Conservation (phyloP, 2,888 invertebrate genomes). For the Zaprionus bogoriensis region DNA sequence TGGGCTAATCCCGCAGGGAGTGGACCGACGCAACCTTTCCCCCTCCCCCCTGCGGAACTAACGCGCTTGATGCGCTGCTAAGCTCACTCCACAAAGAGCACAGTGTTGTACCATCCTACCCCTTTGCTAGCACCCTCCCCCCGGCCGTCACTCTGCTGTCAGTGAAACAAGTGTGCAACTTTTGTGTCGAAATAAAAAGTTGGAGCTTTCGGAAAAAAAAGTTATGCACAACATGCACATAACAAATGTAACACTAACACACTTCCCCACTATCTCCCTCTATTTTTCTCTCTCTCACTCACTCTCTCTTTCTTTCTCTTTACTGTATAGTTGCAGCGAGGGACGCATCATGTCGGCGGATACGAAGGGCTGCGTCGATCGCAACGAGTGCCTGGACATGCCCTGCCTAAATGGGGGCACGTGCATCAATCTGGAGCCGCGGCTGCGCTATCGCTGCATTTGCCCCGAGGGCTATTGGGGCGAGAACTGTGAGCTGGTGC, state of each 20-base stretch:
- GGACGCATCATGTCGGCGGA: slow-evolving; percentile 95
- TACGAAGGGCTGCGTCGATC: slow-evolving; percentile 96
- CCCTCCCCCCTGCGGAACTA: slow-evolving; percentile 29
- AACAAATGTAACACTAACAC: slow-evolving; percentile 31
- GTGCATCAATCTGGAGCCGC: slow-evolving; percentile 95
- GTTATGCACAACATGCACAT: slow-evolving; percentile 56
- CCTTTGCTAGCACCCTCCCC: background rate
- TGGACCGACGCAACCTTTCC: background rate
- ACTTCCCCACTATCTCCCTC: background rate
- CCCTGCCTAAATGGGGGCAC: slow-evolving; percentile 96
- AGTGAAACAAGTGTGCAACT: slow-evolving; percentile 31
- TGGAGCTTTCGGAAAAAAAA: slow-evolving; percentile 47
- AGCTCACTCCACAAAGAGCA: slow-evolving; percentile 9
- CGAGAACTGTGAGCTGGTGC: slow-evolving; percentile 95
- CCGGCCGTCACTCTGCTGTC: background rate
- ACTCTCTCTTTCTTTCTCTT: background rate
- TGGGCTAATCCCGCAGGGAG: slow-evolving; percentile 26
- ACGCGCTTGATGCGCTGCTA: slow-evolving; percentile 52
- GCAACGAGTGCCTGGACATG: slow-evolving; percentile 96
- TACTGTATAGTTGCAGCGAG: slow-evolving; percentile 90
- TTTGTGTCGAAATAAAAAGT: slow-evolving; percentile 49
- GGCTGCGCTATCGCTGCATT: slow-evolving; percentile 92
- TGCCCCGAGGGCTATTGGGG: slow-evolving; percentile 97
- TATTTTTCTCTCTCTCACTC: background rate
- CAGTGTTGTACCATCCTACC: background rate